Conservation (phyloP, 2,113 vertebrate species). For the Indri indri region DNA sequence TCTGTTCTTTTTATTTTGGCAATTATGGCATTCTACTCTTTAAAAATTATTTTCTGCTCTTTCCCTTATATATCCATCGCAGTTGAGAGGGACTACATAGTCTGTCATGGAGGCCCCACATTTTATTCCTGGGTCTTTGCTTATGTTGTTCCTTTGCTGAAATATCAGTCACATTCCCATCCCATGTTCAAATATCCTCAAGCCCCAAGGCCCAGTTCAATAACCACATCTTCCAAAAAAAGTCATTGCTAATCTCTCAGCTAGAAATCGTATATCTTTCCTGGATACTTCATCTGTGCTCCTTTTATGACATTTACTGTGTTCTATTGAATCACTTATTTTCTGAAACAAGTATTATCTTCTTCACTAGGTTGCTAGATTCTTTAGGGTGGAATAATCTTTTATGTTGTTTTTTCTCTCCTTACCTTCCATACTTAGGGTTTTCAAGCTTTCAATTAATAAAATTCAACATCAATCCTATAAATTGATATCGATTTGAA, state of each 20-base stretch:
- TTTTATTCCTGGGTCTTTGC: neutral
- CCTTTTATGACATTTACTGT: neutral
- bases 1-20: neutral
- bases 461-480: neutral
- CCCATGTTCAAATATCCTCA: neutral
- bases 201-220: neutral
- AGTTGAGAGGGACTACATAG: neutral
- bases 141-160: neutral
- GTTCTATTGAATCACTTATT: neutral
- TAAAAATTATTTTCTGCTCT: neutral
- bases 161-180: neutral
- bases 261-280: neutral
- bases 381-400: neutral
- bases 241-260: neutral
- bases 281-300: neutral
- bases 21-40: neutral
- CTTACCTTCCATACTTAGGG: neutral
- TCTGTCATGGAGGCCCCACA: neutral
- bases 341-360: neutral
- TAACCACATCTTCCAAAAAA: neutral
- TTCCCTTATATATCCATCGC: neutral
- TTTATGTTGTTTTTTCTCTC: neutral
- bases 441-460: neutral
- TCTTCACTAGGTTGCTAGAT: neutral
- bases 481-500: neutral